Base-by-base conservation (phyloP, 2,888 invertebrate species). In the Dynastes hyllus region DNA sequence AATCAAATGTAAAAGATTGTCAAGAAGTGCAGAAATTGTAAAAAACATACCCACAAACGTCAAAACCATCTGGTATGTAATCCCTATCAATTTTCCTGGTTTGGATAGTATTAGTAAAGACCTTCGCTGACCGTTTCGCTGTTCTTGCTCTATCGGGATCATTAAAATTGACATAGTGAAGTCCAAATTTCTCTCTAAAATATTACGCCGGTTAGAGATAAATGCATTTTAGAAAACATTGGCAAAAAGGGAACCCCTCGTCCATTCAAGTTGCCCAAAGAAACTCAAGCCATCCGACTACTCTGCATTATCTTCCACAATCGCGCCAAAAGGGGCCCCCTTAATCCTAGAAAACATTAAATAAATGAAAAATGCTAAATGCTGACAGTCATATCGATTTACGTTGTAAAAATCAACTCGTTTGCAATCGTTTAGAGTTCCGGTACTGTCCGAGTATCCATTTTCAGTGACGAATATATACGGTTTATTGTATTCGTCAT, bases 231-330 rank as follows among this genome's bases (percentile, higher is more conserved):
- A 32, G 9, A 45, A 63, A 29, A 13, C 6, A 63, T 32, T 27
- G 11, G 6, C 13, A 2, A 63, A 11, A 32, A n/a, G n/a, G n/a
- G n/a, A 96, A 45, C 96, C 96, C 55, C 91, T 90, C 79, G 90
- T 90, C 95, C 96, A 96, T 87, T 96, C 96, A 94, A 95, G 85
- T 95, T 95, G 85, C 96, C 96, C 88, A 96, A 96, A 91, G 13
- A 96, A 88, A 81, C 94, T 94, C 95, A 96, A 77, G 93, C 92
- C 0, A 94, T 92, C 0, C 94, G 4, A 89, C 85, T 0, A 94
- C 90, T 69, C 89, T 89, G 81, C 92, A 93, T 91, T 91, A 85
- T 93, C 93, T 63, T 90, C 89, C 0, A 85, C 82, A 0, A 93
- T 84, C 0, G 92, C 92, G 87, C 83, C 61, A 90, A 87, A 13